Percentiles rank a stretch among this genome's conserved stretches.
Evolutionary conservation across 2,797 vertebrate species (phyloP).

Genomic region (Gorsachius magnificus): DNA sequence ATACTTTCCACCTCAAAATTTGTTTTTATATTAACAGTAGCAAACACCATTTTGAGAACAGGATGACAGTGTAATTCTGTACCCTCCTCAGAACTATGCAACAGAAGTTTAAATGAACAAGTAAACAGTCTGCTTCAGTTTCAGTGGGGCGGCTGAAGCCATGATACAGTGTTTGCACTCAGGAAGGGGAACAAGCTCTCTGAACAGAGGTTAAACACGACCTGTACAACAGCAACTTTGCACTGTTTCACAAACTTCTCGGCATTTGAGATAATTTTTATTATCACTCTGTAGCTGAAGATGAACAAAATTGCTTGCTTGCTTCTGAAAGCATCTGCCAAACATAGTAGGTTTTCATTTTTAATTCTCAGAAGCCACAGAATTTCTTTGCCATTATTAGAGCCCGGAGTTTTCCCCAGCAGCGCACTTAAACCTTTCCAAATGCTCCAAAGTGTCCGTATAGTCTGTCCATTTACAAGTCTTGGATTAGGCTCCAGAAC

Average conservation of each 20-base stretch:
- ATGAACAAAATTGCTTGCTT: background rate
- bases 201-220: background rate
- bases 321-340: background rate
- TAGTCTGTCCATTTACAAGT: background rate
- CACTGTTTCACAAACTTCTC: background rate
- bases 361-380: background rate
- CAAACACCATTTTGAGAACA: background rate
- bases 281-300: background rate
- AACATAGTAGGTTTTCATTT: background rate
- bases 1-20: background rate
- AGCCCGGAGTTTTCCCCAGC: background rate
- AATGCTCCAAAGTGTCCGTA: background rate
- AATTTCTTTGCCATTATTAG: background rate
- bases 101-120: background rate
- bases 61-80: background rate
- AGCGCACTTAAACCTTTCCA: background rate
- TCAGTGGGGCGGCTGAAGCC: background rate
- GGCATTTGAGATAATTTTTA: background rate
- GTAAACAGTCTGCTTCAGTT: background rate
- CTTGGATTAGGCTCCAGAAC: background rate
- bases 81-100: background rate
- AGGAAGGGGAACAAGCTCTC: accelerated
- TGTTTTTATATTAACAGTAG: background rate
- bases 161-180: accelerated
- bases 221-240: background rate